Percentiles rank a stretch among this genome's conserved stretches.
These are phyloP conservation scores for Emesis russula DNA, from an alignment of 2,888 invertebrate genomes.

Conservation along the genomic window DNA sequence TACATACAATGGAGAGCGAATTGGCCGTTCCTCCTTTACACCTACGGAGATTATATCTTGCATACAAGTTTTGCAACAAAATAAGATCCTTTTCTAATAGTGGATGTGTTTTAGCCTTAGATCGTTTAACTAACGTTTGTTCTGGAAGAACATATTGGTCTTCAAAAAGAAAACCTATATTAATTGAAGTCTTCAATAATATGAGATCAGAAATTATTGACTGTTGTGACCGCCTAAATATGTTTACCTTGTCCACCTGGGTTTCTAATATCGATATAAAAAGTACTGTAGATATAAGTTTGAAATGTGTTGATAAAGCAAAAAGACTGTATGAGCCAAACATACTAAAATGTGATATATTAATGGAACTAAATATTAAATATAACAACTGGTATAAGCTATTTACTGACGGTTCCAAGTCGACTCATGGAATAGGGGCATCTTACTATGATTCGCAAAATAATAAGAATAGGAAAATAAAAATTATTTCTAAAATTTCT, in stretches of 20 bases:
- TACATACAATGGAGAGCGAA: conserved; percentile 29
- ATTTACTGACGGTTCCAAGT: not conserved
- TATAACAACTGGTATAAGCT: not conserved
- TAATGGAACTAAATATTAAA: not conserved
- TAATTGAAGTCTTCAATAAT: not conserved
- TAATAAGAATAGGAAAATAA: not conserved
- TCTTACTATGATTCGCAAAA: not conserved
- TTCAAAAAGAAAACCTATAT: not conserved
- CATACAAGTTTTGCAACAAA: conserved; percentile 37
- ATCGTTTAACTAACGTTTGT: not conserved
- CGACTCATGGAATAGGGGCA: not conserved
- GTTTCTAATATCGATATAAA: not conserved
- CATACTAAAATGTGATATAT: not conserved
- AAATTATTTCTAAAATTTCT: not conserved
- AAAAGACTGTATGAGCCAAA: not conserved
- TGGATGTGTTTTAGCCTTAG: not conserved
- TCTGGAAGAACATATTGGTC: not conserved
- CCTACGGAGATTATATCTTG: conserved; percentile 31
- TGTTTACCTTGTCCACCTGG: not conserved
- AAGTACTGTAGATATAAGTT: not conserved
- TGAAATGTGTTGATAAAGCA: not conserved
- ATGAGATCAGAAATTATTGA: not conserved
- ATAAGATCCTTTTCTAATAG: conserved; percentile 16
- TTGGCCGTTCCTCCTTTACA: conserved; percentile 21
- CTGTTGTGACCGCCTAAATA: not conserved